Conservation (phyloP, 2,113 vertebrate species). For the Echinops telfairi region DNA sequence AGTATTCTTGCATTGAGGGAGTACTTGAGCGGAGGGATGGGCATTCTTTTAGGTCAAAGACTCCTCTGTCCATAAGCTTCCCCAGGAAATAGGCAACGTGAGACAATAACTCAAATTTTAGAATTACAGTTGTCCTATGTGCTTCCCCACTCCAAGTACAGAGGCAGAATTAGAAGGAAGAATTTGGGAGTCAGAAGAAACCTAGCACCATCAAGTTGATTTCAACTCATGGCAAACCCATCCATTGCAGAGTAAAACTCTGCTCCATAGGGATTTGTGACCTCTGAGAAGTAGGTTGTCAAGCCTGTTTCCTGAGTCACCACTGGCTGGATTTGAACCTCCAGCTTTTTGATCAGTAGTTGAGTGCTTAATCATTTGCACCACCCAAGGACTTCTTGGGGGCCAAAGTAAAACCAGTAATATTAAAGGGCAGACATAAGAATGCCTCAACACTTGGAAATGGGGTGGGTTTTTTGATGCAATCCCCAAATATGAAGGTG, state of each 20-base stretch:
- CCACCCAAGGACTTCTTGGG: not conserved
- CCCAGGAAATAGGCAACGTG: not conserved
- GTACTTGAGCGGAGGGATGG: too few species aligned
- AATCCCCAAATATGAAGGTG: slow-evolving; percentile 35
- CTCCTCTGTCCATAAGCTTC: not conserved
- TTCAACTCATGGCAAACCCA: too few species aligned
- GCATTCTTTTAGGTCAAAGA: not conserved
- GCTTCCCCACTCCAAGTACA: not conserved
- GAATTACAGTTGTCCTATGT: not conserved
- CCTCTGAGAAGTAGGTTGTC: not conserved
- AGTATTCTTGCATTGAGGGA: too few species aligned
- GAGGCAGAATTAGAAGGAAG: not conserved
- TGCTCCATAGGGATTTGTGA: not conserved
- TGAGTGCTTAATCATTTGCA: not conserved
- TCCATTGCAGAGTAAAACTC: too few species aligned
- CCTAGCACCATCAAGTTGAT: too few species aligned
- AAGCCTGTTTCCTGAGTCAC: not conserved
- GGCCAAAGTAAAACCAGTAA: slow-evolving; percentile 40
- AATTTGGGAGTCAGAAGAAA: not conserved
- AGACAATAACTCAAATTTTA: not conserved
- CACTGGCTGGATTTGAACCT: too few species aligned
- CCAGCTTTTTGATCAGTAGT: too few species aligned
- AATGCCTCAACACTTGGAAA: slow-evolving; percentile 37
- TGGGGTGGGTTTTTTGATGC: not conserved
- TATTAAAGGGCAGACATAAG: slow-evolving; percentile 8